Evolutionary conservation across 2,888 invertebrate genomes (phyloP), one percentile per base, ranked within the genome.

Genomic region (Brachyptera putata): DNA sequence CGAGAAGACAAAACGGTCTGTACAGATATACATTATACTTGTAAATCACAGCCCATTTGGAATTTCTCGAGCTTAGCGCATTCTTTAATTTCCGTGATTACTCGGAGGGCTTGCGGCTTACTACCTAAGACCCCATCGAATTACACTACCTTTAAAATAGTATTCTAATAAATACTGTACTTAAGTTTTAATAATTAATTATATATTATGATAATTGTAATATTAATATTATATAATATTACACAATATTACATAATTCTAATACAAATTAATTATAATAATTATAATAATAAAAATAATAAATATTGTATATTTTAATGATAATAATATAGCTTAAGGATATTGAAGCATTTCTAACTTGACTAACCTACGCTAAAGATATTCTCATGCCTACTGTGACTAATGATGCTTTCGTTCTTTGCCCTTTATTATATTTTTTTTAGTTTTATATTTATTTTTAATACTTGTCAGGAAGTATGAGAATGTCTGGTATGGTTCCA

Each of bases 11-110:
- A 80, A 81, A 77, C 82, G 83, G 82, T 81, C 82, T 83, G 83
- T 83, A 84, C 83, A 83, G 79, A 82, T 60, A 61, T 56, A 63
- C 55, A 60, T 46, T 41, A 57, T 53, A 60, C 57, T 61, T 61
- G 74, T 82, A 81, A 83, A 84, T 86, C 86, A 86, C 86, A 86
- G 86, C 86, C 86, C 85, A 82, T 83, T 85, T 85, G 85, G 85
- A 86, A 85, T 85, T n/a, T n/a, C 76, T 77, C 77, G 76, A 75
- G 74, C 58, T 30, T 49, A 25, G 49, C 26, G 37, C 49, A 14
- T 56, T 37, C 16, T 48, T 16, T 16, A 13, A 16, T 21, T 25
- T 25, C 16, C 16, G 49, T 26, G n/a, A 25, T 30, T 13, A 3
- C 9, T 24, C 25, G 11, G 26, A 49, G 49, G n/a, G 49, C 30